phyloP scores from a whole-genome alignment of 2,797 vertebrate genomes.

The Enteromius anoplus region DNA sequence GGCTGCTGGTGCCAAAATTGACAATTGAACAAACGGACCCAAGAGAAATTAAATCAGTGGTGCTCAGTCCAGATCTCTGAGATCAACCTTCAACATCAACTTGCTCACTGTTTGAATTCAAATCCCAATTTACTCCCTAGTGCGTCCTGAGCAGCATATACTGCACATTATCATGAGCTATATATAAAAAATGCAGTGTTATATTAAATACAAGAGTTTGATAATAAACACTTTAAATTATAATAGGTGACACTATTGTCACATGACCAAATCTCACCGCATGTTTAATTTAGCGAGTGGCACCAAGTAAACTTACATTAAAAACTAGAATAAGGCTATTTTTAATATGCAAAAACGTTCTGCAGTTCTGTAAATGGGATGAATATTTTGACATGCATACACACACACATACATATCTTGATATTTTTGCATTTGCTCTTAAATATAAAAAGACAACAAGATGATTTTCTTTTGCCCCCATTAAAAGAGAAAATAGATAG shows the following conservation, averaged over 20 bases:
- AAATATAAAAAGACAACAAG: too few relatives aligned
- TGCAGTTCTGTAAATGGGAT: too few relatives aligned
- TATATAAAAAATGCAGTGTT: not conserved
- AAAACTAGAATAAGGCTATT: not conserved
- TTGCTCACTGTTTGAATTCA: not conserved
- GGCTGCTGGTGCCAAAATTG: conserved; percentile 7
- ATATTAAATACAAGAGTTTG: not conserved
- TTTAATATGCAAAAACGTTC: not conserved
- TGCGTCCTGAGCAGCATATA: not conserved
- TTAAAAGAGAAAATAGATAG: too few relatives aligned
- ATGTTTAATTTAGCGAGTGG: not conserved
- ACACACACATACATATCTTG: too few relatives aligned
- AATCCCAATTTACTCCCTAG: not conserved
- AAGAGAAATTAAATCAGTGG: not conserved
- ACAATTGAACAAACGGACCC: not conserved
- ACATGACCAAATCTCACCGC: not conserved
- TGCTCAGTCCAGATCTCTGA: not conserved
- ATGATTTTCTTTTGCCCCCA: too few relatives aligned
- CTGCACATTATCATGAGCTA: not conserved
- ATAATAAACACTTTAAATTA: not conserved
- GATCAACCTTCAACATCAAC: not conserved
- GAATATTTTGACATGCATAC: too few relatives aligned
- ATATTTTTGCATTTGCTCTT: too few relatives aligned
- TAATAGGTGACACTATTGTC: not conserved
- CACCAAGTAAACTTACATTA: not conserved